Conservation (phyloP, 2,113 vertebrate genomes). For the Loxodonta africana region DNA sequence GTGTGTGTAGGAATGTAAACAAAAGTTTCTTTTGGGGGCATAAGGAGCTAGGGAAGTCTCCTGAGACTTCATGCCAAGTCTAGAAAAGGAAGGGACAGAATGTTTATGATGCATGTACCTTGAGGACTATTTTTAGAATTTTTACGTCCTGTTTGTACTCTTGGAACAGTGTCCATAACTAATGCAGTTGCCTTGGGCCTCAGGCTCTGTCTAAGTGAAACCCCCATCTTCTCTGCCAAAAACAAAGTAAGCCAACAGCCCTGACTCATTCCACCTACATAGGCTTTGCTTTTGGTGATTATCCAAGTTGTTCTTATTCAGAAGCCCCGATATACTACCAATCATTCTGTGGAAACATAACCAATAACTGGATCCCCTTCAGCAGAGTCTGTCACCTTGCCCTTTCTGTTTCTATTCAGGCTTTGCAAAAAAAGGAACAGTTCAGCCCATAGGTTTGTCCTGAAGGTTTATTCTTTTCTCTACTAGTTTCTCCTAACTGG, state of each 20-base stretch:
- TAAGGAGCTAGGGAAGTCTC: neutral
- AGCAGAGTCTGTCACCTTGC: neutral
- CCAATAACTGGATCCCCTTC: neutral
- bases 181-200: slow-evolving; percentile 52
- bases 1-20: neutral
- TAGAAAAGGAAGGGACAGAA: slow-evolving; percentile 27
- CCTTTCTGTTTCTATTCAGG: neutral
- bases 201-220: slow-evolving; percentile 42
- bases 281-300: slow-evolving; percentile 49
- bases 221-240: slow-evolving; percentile 49
- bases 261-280: slow-evolving; percentile 44
- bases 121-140: neutral
- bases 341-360: neutral
- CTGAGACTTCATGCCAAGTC: slow-evolving; percentile 16
- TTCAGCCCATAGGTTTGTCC: neutral
- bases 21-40: slow-evolving; percentile 24
- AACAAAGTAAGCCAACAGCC: slow-evolving; percentile 8
- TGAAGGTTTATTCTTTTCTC: neutral
- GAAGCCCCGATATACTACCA: neutral
- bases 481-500: neutral
- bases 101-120: neutral
- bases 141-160: slow-evolving; percentile 14
- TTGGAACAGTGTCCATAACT: slow-evolving; percentile 65
- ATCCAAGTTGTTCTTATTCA: slow-evolving; percentile 26
- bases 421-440: neutral